Evolutionary conservation across 1,140 invertebrate genomes (phyloP).

Genomic region (Aradophagus sp.): DNA sequence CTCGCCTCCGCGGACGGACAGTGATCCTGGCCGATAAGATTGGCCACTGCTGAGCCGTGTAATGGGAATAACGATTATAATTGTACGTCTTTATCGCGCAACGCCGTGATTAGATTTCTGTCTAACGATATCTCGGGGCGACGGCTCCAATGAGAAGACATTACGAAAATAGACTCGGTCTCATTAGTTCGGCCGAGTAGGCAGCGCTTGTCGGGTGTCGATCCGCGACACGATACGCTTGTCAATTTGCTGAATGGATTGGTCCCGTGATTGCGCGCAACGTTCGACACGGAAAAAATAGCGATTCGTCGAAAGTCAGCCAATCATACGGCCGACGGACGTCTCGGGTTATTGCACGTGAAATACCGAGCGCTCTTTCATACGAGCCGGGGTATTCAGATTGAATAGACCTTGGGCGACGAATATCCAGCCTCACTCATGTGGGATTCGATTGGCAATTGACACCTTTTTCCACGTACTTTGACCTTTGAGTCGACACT

Average conservation of each 20-base stretch:
- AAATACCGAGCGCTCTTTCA: constrained; percentile 11
- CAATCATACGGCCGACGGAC: constrained; percentile 36
- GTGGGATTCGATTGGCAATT: no score
- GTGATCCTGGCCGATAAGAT: no score
- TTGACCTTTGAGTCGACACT: no score
- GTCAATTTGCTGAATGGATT: constrained; percentile 52
- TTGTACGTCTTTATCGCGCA: constrained; percentile 59
- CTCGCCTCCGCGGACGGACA: no score
- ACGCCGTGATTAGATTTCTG: constrained; percentile 55
- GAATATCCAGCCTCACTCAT: constrained; percentile 1
- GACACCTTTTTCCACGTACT: no score
- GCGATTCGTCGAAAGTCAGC: constrained; percentile 41
- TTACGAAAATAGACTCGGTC: constrained; percentile 56
- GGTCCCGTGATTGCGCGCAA: constrained; percentile 40
- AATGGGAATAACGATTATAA: constrained; percentile 53
- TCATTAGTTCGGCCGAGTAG: constrained; percentile 45
- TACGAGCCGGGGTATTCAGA: no score
- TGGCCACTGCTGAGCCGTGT: constrained; percentile 28
- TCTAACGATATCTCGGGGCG: constrained; percentile 50
- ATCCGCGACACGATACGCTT: constrained; percentile 52
- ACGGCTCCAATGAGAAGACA: constrained; percentile 50
- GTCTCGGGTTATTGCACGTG: constrained; percentile 31
- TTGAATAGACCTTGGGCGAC: constrained; percentile 1
- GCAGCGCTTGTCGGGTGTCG: constrained; percentile 27
- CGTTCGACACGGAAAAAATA: constrained; percentile 29